Evolutionary conservation across 1,140 invertebrate genomes (phyloP).

Genomic region (Arctopsyche grandis): DNA sequence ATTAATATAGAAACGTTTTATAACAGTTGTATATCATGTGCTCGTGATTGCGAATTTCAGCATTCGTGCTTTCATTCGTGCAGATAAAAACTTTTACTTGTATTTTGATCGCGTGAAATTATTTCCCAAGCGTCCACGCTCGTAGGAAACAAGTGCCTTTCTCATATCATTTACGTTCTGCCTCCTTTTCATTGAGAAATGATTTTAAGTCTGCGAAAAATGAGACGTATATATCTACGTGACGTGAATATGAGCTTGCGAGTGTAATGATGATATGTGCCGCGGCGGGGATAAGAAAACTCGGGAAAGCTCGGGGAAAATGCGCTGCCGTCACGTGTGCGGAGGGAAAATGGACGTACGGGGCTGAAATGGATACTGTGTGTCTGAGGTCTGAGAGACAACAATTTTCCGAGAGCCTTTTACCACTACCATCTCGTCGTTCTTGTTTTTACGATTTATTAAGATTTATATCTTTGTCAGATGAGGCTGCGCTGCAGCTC

Average conservation of each 20-base stretch:
- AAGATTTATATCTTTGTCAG: slow-evolving; percentile 25
- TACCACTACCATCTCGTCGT: background rate
- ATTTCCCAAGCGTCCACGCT: background rate
- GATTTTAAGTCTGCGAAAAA: slow-evolving; percentile 42
- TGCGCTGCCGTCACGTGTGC: background rate
- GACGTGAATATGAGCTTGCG: slow-evolving; percentile 27
- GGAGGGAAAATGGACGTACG: background rate
- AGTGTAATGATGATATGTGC: slow-evolving; percentile 39
- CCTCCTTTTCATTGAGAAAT: slow-evolving; percentile 37
- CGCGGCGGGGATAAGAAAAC: background rate
- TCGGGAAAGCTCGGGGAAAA: background rate
- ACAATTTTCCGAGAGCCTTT: background rate
- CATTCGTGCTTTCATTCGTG: too few relatives aligned
- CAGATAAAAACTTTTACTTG: too few relatives aligned
- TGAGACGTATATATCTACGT: slow-evolving; percentile 39
- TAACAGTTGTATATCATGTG: too few relatives aligned
- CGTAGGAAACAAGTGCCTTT: slow-evolving; percentile 18
- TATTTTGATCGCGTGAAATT: background rate
- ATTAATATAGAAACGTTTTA: too few relatives aligned
- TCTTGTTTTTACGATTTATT: slow-evolving; percentile 27
- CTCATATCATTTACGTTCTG: slow-evolving; percentile 9
- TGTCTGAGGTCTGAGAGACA: background rate
- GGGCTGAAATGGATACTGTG: background rate
- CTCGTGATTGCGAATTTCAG: too few relatives aligned
- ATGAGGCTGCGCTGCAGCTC: background rate